A percentile compares a stretch with the other conserved stretches of the same genome.
These are phyloP conservation scores for Elachura formosa DNA, from an alignment of 2,113 vertebrate genomes.

Conservation along the genomic window DNA sequence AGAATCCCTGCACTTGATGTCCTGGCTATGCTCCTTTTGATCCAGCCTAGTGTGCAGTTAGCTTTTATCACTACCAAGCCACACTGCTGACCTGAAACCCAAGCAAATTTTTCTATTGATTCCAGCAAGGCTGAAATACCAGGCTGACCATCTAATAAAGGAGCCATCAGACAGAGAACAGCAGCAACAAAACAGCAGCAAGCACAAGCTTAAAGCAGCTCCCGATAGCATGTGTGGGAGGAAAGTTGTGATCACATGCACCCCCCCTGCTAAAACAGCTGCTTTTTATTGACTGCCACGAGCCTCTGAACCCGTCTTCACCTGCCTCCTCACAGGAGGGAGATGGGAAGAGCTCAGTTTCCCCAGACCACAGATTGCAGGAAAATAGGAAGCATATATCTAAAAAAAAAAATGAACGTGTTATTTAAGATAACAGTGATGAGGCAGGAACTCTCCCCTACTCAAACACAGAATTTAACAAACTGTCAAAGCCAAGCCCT, in stretches of 20 bases:
- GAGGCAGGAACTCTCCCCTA: not conserved
- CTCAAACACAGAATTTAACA: not conserved
- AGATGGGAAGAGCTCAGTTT: not conserved
- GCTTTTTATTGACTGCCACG: not conserved
- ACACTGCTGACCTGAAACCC: constrained; percentile 25
- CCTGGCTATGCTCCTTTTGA: not conserved
- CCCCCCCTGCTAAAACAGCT: not conserved
- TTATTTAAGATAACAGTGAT: not conserved
- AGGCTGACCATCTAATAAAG: constrained; percentile 14
- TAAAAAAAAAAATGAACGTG: not conserved
- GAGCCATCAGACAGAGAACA: not conserved
- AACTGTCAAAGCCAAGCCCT: not conserved
- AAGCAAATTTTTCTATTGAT: constrained; percentile 27
- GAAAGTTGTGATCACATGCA: not conserved
- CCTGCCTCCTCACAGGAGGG: not conserved
- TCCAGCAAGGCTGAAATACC: constrained; percentile 23
- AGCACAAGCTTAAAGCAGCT: not conserved
- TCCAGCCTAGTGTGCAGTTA: not conserved
- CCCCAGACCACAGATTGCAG: not conserved
- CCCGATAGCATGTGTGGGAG: not conserved
- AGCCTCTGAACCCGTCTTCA: not conserved
- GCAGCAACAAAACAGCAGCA: not conserved
- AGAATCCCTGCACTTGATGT: not conserved
- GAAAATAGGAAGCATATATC: not conserved
- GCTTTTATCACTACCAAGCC: not conserved